Evolutionary conservation across 1,140 invertebrate genomes (phyloP).

Genomic region (Bombus huntii): DNA sequence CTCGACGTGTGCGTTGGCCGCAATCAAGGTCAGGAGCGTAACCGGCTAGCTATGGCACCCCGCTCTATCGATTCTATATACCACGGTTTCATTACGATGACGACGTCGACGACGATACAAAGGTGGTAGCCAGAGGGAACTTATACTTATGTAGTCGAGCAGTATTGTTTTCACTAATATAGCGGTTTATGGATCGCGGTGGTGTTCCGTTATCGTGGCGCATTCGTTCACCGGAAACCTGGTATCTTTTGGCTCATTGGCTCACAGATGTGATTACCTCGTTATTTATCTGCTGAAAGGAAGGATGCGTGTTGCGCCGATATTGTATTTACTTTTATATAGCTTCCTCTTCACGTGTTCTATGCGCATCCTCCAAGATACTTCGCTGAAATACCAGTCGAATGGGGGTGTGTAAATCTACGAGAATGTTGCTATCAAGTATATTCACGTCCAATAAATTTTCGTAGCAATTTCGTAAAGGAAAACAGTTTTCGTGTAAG

Average conservation of each 20-base stretch:
- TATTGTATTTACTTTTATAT: constrained; percentile 7
- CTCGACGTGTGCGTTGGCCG: constrained; percentile 62
- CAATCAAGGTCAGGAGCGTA: constrained; percentile 65
- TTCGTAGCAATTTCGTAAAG: not conserved
- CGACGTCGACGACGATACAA: not conserved
- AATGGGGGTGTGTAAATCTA: not conserved
- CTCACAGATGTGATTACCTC: constrained; percentile 45
- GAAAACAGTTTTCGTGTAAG: not conserved
- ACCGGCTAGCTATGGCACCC: not conserved
- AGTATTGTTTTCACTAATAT: constrained; percentile 20
- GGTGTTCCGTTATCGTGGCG: constrained; percentile 71
- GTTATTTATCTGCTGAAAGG: constrained; percentile 57
- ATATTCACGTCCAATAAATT: constrained; percentile 10
- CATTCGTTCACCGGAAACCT: constrained; percentile 76
- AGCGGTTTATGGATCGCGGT: constrained; percentile 30
- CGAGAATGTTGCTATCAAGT: not conserved
- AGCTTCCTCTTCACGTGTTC: constrained; percentile 8
- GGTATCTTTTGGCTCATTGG: constrained; percentile 74
- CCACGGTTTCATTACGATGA: not conserved
- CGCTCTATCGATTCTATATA: constrained; percentile 27
- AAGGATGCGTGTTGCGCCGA: constrained; percentile 52
- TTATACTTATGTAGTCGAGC: not conserved
- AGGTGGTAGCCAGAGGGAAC: not conserved
- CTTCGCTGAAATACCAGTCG: not conserved
- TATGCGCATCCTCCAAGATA: not conserved